Evolutionary conservation across 2,888 invertebrate species (phyloP).

Genomic region (Thereva nobilitata): DNA sequence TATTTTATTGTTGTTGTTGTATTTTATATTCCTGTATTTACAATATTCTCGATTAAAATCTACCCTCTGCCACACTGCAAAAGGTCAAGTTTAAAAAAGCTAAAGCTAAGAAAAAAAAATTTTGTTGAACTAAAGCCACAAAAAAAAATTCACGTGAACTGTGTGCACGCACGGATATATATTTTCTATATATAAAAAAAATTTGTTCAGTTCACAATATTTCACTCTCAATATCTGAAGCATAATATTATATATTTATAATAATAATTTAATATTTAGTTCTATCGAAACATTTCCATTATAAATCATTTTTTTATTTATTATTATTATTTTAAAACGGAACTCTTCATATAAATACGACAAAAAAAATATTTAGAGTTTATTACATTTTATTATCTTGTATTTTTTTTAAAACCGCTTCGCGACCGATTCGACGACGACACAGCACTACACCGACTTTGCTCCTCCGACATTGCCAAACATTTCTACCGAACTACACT

Average conservation of each 20-base stretch:
- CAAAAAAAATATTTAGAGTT: too few relatives aligned
- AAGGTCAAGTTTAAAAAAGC: constrained; percentile 33
- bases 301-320: too few relatives aligned
- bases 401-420: constrained; percentile 26
- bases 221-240: background rate
- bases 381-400: too few relatives aligned
- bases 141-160: constrained; percentile 21
- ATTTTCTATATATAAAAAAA: background rate
- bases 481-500: constrained; percentile 24
- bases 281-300: background rate
- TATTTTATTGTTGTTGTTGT: background rate
- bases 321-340: constrained; percentile 14
- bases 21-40: constrained; percentile 10
- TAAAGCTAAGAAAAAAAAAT: background rate
- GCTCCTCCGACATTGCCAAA: constrained; percentile 32
- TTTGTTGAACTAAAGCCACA: background rate
- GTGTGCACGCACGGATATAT: constrained; percentile 12
- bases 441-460: constrained; percentile 32
- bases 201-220: background rate
- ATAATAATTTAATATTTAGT: background rate
- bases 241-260: background rate
- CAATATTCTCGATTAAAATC: too few relatives aligned
- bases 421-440: constrained; percentile 37
- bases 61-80: background rate
- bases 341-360: constrained; percentile 7